phyloP scores from a whole-genome alignment of 2,113 vertebrate genomes.

The Eublepharis macularius region DNA sequence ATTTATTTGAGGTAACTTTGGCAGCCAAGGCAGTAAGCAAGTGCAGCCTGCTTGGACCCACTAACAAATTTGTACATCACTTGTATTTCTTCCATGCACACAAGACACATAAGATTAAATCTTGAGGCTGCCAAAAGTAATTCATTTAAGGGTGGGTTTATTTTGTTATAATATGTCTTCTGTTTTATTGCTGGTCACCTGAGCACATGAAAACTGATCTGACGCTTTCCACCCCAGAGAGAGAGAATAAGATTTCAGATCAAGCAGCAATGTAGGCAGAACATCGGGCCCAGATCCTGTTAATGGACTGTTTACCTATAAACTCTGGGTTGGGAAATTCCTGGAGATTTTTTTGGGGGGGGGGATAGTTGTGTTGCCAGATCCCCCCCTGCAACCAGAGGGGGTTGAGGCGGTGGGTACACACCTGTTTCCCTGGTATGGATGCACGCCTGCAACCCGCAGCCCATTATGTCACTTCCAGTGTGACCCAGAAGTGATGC shows the following conservation, averaged over 20 bases:
- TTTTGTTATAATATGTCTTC: neutral
- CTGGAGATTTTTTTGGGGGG: too few relatives aligned
- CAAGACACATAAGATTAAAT: neutral
- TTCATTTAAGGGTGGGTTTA: neutral
- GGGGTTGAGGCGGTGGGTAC: too few relatives aligned
- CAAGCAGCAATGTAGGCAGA: neutral
- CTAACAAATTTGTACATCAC: neutral
- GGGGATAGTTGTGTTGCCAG: too few relatives aligned
- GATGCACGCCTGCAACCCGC: too few relatives aligned
- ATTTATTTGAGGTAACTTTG: neutral
- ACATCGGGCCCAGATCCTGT: neutral
- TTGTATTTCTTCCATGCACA: neutral
- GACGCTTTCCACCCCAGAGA: neutral
- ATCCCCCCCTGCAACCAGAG: too few relatives aligned
- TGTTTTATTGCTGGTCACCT: neutral
- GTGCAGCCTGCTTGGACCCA: too few relatives aligned
- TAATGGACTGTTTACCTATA: neutral
- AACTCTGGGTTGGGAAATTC: too few relatives aligned
- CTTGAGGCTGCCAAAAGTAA: neutral
- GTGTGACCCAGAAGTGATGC: too few relatives aligned
- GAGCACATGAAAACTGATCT: neutral
- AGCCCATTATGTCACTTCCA: too few relatives aligned
- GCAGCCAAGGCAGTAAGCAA: too few relatives aligned
- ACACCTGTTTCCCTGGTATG: too few relatives aligned
- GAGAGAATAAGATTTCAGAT: too few relatives aligned